phyloP scores from a whole-genome alignment of 2,797 vertebrate genomes.

The Lutjanus campechanus region DNA sequence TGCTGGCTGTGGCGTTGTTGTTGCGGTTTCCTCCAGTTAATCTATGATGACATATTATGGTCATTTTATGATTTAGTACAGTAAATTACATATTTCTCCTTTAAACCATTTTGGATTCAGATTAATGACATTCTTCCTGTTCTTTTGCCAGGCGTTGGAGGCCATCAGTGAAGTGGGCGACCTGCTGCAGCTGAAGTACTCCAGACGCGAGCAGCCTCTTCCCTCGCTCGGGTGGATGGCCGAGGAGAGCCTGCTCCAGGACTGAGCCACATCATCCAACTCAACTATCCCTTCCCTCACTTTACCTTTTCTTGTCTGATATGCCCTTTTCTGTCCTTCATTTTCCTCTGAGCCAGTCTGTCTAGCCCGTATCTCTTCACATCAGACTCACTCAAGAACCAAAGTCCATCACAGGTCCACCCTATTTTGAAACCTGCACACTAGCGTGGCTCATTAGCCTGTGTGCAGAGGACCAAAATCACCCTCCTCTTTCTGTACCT shows the following conservation, averaged over 20 bases:
- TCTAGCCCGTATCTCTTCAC: neutral
- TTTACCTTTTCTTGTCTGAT: neutral
- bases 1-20: too few species aligned
- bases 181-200: constrained; percentile 95
- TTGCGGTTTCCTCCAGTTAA: too few species aligned
- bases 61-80: too few species aligned
- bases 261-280: constrained; percentile 60
- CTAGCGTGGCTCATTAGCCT: neutral
- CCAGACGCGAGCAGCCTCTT: constrained; percentile 83
- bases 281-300: neutral
- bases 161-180: constrained; percentile 95
- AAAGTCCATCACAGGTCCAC: constrained; percentile 40
- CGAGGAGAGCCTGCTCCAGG: constrained; percentile 80
- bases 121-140: constrained; percentile 23
- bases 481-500: constrained; percentile 7
- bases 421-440: neutral
- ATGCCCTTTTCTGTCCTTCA: neutral
- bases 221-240: constrained; percentile 85
- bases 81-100: too few species aligned
- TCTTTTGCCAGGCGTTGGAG: constrained; percentile 87
- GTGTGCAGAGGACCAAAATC: constrained; percentile 32
- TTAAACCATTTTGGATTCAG: neutral
- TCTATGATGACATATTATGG: too few species aligned
- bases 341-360: constrained; percentile 40
- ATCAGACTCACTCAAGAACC: constrained; percentile 18